Percentiles rank a stretch among this genome's conserved stretches.
Conservation (phyloP, 2,797 vertebrate species). For the Acestrorhynchus altus region DNA sequence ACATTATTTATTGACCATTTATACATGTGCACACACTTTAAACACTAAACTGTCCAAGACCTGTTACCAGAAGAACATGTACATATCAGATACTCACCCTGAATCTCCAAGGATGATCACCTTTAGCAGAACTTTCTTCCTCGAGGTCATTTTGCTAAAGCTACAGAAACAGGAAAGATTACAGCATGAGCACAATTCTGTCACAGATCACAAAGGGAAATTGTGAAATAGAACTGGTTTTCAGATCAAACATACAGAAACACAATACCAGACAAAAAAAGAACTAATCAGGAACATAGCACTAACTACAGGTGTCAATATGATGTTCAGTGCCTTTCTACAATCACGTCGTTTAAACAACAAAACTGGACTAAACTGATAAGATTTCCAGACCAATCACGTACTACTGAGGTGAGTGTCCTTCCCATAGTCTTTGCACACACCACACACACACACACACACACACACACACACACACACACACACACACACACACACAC, state of each 20-base stretch:
- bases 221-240: not conserved
- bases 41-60: no score
- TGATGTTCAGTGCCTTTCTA: not conserved
- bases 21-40: no score
- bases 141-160: conserved; percentile 93
- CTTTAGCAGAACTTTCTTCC: conserved; percentile 99
- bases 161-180: conserved; percentile 67
- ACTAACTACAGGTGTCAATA: not conserved
- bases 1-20: no score
- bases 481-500: no score
- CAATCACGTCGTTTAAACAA: not conserved
- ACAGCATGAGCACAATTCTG: not conserved
- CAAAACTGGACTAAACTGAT: not conserved
- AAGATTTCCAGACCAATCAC: not conserved
- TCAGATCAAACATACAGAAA: not conserved
- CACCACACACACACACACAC: not conserved
- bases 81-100: conserved; percentile 86
- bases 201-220: not conserved
- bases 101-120: conserved; percentile 99
- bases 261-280: not conserved
- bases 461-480: no score
- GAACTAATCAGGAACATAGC: not conserved
- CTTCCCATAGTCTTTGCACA: not conserved
- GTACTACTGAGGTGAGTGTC: not conserved
- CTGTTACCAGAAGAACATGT: no score